These are phyloP conservation scores for Trachurus trachurus DNA, from an alignment of 2,797 vertebrate genomes.

Conservation along the genomic window DNA sequence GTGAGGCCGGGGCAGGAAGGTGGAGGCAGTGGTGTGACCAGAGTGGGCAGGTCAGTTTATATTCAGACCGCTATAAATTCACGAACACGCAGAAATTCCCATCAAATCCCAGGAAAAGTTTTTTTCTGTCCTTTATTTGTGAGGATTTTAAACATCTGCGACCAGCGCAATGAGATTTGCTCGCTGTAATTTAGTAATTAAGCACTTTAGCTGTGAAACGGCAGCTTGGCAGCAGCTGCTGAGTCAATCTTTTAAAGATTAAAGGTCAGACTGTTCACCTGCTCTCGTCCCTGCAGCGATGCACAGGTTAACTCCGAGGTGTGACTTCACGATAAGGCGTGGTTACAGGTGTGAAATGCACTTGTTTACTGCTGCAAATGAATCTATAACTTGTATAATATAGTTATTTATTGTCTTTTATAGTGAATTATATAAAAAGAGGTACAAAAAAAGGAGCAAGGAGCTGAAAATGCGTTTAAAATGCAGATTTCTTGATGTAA, in stretches of 20 bases:
- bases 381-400: background rate
- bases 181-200: background rate
- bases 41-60: slow-evolving; percentile 54
- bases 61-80: slow-evolving; percentile 56
- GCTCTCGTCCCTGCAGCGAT: no score
- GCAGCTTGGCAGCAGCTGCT: no score
- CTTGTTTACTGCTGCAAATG: background rate
- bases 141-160: background rate
- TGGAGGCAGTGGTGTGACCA: slow-evolving; percentile 51
- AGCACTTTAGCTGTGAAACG: background rate
- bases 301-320: no score
- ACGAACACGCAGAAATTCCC: background rate
- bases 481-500: background rate
- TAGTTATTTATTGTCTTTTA: background rate
- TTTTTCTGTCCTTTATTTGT: background rate
- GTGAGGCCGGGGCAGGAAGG: slow-evolving; percentile 38
- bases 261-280: background rate
- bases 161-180: background rate
- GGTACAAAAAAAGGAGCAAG: no score
- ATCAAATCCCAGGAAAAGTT: background rate
- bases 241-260: background rate
- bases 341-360: no score
- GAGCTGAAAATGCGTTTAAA: background rate
- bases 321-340: no score
- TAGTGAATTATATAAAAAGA: no score